Evolutionary conservation across 2,888 invertebrate species (phyloP).

Genomic region (Ophioninae sp.): DNA sequence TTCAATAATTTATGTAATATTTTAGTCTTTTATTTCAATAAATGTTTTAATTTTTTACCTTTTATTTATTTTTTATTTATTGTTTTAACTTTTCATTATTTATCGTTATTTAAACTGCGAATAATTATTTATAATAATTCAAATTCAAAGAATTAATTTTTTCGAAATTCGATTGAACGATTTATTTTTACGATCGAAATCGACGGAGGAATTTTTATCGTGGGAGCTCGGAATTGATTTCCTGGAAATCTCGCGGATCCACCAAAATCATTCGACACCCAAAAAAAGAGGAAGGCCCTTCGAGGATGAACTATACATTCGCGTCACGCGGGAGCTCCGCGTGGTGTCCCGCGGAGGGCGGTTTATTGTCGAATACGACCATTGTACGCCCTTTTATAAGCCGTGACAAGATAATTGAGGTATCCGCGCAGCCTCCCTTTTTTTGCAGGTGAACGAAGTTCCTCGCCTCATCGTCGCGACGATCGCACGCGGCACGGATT

Average conservation of each 20-base stretch:
- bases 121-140: no score
- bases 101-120: no score
- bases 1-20: no score
- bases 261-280: conserved; percentile 45
- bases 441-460: conserved; percentile 73
- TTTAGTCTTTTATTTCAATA: no score
- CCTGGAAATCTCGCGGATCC: conserved; percentile 29
- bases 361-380: conserved; percentile 78
- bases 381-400: conserved; percentile 77
- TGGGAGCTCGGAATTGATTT: conserved; percentile 9
- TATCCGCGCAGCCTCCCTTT: conserved; percentile 73
- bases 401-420: conserved; percentile 79
- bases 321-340: conserved; percentile 55
- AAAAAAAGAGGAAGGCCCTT: conserved; percentile 16
- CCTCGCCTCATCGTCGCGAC: conserved; percentile 43
- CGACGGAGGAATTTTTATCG: background rate
- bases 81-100: no score
- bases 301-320: conserved; percentile 5
- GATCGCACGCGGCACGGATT: conserved; percentile 38
- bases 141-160: no score
- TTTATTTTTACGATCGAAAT: no score
- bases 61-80: no score
- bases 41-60: no score
- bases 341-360: conserved; percentile 76
- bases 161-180: no score